Base-by-base conservation (phyloP, 2,797 vertebrate genomes). In the Argyrosomus regius region DNA sequence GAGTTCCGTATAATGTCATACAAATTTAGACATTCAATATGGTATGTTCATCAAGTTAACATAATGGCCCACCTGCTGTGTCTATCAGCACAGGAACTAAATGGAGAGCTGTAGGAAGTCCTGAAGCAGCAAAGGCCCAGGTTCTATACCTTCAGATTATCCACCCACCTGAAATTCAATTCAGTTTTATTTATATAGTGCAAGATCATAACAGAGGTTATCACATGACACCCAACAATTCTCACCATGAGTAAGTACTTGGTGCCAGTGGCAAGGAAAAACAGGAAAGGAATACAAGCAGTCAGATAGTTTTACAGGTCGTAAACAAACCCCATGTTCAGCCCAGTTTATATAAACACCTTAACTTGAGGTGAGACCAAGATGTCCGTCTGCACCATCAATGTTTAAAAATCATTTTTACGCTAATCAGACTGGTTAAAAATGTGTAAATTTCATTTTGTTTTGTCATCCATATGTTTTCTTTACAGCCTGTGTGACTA, bases 21-120 rank as follows among this genome's bases (percentile, higher is more conserved):
- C 9, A 35, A 49, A 52, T 5, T 46, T 69, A 67, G 22, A 46
- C 8, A 24, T 63, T 68, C 67, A 74, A 58, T 11, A 65, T 83
- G 83, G 53, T 72, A 46, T 64, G 4, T 70, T 65, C 77, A 84
- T 88, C 46, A 72, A 4, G 9, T 63, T 43, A 49, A 62, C 24
- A 11, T 41, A 0, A 56, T 8, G 53, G 46, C 11, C 54, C 65
- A 60, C 53, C 65, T 78, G 59, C 5, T 28, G 50, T 18, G 26
- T 60, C 59, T 6, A 53, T 78, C 22, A 54, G 45, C 65, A 66
- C 72, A 72, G 46, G 66, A 79, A 76, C 8, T 28, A 7, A 24
- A 72, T 22, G 20, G 46, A 60, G 39, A 68, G 22, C 65, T 49
- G 26, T 8, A 67, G 60, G 39, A 77, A 58, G 41, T 48, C 62